phyloP scores from a whole-genome alignment of 2,797 vertebrate genomes.

The Carapus acus region DNA sequence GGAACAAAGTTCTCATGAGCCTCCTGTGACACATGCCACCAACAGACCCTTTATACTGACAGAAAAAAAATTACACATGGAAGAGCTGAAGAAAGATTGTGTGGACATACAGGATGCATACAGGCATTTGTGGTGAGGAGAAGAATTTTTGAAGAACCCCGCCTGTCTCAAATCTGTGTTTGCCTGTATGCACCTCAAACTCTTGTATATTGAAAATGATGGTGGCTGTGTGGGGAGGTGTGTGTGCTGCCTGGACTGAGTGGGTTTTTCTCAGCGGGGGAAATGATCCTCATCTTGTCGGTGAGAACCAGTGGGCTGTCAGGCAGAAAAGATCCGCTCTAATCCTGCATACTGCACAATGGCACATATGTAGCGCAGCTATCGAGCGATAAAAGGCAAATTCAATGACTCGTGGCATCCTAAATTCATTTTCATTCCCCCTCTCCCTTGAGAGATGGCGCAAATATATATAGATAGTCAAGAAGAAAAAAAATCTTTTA shows the following conservation, averaged over 20 bases:
- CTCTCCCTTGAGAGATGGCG: constrained; percentile 38
- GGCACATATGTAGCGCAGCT: constrained; percentile 52
- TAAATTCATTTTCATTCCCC: constrained; percentile 61
- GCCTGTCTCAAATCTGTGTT: constrained; percentile 16
- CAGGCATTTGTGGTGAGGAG: constrained; percentile 25
- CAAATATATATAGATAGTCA: constrained; percentile 48
- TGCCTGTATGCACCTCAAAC: constrained; percentile 27
- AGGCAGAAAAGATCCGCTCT: constrained; percentile 65
- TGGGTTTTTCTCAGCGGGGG: constrained; percentile 49
- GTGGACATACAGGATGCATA: too few species aligned
- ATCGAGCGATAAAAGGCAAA: constrained; percentile 58
- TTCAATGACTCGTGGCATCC: constrained; percentile 59
- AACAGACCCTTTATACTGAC: too few species aligned
- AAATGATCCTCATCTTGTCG: constrained; percentile 56
- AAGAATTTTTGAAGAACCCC: constrained; percentile 1
- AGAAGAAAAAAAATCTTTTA: constrained; percentile 43
- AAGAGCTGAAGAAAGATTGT: too few species aligned
- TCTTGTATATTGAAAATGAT: constrained; percentile 19
- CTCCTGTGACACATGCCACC: constrained; percentile 22
- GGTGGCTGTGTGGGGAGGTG: constrained; percentile 22
- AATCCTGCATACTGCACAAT: constrained; percentile 61
- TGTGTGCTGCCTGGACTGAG: constrained; percentile 4
- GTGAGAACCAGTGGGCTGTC: constrained; percentile 53
- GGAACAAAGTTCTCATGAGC: constrained; percentile 37
- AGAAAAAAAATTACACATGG: too few species aligned